Conservation (phyloP, 2,113 vertebrate species). For the Erinaceus europaeus region DNA sequence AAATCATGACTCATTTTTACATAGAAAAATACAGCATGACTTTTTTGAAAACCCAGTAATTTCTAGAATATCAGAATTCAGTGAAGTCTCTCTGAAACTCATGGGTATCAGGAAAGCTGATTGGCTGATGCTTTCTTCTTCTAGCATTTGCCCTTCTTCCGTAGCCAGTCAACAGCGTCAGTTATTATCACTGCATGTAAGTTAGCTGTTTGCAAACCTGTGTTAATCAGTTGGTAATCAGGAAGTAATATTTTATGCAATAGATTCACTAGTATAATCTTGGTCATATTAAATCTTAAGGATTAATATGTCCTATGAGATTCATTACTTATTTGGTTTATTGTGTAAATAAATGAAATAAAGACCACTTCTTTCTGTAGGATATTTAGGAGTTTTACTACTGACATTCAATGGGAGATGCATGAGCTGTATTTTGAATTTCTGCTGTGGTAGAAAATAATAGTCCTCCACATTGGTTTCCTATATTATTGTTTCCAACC, state of each 20-base stretch:
- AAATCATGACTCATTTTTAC: too few species aligned
- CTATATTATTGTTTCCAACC: neutral
- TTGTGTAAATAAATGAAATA: neutral
- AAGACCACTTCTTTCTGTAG: too few species aligned
- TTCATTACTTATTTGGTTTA: neutral
- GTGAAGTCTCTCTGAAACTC: too few species aligned
- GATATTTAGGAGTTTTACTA: neutral
- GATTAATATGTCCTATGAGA: constrained; percentile 6
- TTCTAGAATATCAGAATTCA: neutral
- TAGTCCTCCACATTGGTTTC: neutral
- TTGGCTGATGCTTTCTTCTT: too few species aligned
- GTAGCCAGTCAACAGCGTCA: too few species aligned
- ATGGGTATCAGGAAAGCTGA: too few species aligned
- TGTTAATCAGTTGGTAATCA: neutral
- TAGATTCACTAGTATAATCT: neutral
- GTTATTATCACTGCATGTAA: neutral
- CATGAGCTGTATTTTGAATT: neutral
- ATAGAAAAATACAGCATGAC: too few species aligned
- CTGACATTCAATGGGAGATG: neutral
- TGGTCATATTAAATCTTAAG: neutral
- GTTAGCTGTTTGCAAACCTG: neutral
- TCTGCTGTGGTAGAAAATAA: neutral
- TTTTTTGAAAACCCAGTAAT: too few species aligned
- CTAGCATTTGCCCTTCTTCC: too few species aligned
- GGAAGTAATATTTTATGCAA: neutral